Base-by-base conservation (phyloP, 2,888 invertebrate genomes). In the Drosophila antonietae region DNA sequence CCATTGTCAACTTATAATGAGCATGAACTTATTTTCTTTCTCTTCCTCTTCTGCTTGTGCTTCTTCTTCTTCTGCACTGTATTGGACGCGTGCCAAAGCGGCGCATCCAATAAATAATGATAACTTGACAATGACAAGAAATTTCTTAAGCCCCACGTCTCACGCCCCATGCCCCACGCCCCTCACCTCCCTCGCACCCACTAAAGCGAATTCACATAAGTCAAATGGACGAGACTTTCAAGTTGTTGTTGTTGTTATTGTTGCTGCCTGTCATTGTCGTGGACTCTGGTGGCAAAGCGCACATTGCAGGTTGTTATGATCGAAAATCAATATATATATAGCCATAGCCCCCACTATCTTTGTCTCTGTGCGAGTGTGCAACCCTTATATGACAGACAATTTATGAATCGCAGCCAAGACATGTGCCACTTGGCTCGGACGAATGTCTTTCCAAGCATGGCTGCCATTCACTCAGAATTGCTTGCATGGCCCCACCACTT, bases 71-170 rank as follows among this genome's bases (percentile, higher is more conserved):
- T 49, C 12, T 33, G 14, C 20, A 9, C n/a, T 20, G 62, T 43
- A 23, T 31, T 76, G 75, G 82, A 57, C 74, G 80, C 73, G 78
- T 88, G 83, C 83, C 86, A 88, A 85, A 80, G 68, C 80, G 88
- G 79, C 85, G 60, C 83, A 83, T 86, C 73, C 68, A 84, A 81
- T 78, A 78, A 81, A 83, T 86, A 86, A 88, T 86, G 83, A 88
- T 83, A 83, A 69, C 78, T 78, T 80, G 87, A 75, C 87, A 86
- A 88, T 75, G 78, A 62, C 89, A 78, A 68, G 70, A 71, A 68
- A 57, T 73, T 56, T 63, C 53, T 63, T 47, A 37, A 41, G 61
- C 39, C 62, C 41, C 57, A 57, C 44, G 56, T 23, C 35, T 0
- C 37, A 7, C 0, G 20, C 4, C 28, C 35, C n/a, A 23, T 15